Conservation (phyloP, 2,113 vertebrate species). For the Acinonyx jubatus region DNA sequence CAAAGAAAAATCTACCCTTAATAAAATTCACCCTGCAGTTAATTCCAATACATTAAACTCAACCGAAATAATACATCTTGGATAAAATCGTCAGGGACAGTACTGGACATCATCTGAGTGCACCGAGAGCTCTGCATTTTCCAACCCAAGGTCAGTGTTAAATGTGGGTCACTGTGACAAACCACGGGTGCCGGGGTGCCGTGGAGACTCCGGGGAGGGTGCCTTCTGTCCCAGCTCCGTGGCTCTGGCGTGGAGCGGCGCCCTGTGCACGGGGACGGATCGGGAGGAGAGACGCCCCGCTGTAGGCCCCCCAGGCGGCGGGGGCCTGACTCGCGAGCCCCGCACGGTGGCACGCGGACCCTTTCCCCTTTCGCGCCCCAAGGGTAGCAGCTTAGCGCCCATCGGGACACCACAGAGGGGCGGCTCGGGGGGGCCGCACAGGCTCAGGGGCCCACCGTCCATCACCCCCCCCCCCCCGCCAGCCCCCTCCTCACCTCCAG, state of each 20-base stretch:
- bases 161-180: background rate
- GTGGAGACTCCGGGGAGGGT: too few relatives aligned
- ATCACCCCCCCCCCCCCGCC: background rate
- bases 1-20: background rate
- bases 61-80: background rate
- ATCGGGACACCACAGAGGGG: background rate
- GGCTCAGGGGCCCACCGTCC: background rate
- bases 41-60: background rate
- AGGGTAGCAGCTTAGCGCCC: background rate
- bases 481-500: slow-evolving; percentile 68
- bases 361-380: fast-evolving
- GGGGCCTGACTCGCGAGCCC: fast-evolving
- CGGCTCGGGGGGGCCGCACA: background rate
- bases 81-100: fast-evolving
- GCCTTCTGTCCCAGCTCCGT: fast-evolving
- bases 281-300: fast-evolving
- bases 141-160: background rate
- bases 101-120: fast-evolving
- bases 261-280: fast-evolving
- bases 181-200: fast-evolving
- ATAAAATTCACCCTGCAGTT: background rate
- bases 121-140: fast-evolving
- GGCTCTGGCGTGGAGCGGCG: fast-evolving
- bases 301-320: fast-evolving
- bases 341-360: fast-evolving